These are phyloP conservation scores for Scarus forsteni DNA, from an alignment of 2,797 vertebrate species.

Conservation along the genomic window DNA sequence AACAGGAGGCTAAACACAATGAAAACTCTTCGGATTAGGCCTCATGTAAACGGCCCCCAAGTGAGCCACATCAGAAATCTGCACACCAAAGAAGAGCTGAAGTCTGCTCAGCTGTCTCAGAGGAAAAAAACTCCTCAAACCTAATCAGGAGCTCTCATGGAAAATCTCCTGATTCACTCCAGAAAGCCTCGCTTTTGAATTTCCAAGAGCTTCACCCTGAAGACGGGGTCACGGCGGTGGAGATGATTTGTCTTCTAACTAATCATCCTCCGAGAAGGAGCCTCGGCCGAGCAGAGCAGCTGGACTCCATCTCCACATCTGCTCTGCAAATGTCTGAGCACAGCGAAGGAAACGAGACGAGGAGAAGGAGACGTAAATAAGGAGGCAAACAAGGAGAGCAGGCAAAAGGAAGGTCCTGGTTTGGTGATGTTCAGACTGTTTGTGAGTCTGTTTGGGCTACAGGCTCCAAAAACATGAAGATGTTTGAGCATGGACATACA, in stretches of 20 bases:
- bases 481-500: conserved; percentile 35
- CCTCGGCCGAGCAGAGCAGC: conserved; percentile 6
- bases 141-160: conserved; percentile 1
- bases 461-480: conserved; percentile 59
- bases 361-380: background rate
- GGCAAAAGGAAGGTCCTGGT: conserved; percentile 12
- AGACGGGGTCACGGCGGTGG: conserved; percentile 1
- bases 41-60: no score
- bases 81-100: no score
- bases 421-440: conserved; percentile 7
- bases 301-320: conserved; percentile 63
- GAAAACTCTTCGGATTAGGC: no score
- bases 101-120: conserved; percentile 1
- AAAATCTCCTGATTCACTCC: conserved; percentile 41
- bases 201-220: conserved; percentile 26
- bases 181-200: conserved; percentile 27
- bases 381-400: background rate
- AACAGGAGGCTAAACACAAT: no score
- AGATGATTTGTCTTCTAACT: conserved; percentile 28
- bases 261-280: conserved; percentile 31
- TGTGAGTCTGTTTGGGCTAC: conserved; percentile 55
- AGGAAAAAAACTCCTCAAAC: background rate
- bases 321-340: conserved; percentile 49
- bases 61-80: no score
- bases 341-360: conserved; percentile 10